Conservation (phyloP, 1,140 invertebrate genomes). For the Hetaerina americana region DNA sequence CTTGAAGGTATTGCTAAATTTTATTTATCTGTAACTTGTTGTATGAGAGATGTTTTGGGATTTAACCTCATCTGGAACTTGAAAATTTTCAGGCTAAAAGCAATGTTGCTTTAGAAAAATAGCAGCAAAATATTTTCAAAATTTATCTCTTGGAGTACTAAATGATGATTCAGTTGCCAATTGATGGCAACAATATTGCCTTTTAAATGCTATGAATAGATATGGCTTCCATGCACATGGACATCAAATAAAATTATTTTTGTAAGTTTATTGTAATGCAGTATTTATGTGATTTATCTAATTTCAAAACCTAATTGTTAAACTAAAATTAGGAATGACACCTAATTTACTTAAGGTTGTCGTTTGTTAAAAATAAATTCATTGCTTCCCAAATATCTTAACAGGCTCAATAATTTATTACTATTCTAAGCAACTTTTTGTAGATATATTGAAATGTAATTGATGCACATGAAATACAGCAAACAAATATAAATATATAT, state of each 20-base stretch:
- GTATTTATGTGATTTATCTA: neutral
- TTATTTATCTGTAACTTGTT: no score
- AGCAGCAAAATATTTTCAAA: neutral
- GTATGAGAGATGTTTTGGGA: neutral
- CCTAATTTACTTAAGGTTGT: no score
- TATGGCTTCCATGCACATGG: neutral
- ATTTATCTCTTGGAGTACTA: neutral
- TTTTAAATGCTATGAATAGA: neutral
- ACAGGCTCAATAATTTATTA: neutral
- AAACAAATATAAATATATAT: neutral
- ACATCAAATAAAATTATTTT: neutral
- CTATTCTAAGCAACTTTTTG: neutral
- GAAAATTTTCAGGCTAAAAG: no score
- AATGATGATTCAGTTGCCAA: neutral
- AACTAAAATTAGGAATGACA: neutral
- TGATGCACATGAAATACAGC: neutral
- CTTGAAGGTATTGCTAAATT: no score
- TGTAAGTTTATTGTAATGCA: neutral
- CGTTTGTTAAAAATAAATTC: neutral
- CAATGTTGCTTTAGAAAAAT: neutral
- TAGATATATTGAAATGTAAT: neutral
- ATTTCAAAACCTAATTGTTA: neutral
- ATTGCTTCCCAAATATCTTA: neutral
- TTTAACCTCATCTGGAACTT: no score
- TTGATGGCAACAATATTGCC: neutral